Base-by-base conservation (phyloP, 2,888 invertebrate species). In the Drosophila robusta region DNA sequence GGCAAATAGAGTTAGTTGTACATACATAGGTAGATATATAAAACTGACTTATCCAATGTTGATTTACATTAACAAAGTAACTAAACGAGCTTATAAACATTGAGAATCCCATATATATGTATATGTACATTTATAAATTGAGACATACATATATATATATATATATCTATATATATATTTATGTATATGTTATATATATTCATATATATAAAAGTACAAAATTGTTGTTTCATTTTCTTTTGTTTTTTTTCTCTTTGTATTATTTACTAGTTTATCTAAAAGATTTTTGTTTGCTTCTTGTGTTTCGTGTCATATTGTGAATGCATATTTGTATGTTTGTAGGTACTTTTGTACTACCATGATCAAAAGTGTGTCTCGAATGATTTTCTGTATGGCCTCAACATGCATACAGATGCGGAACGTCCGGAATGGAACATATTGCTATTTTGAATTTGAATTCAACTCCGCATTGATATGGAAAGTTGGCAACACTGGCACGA, bases 191-290 rank as follows among this genome's bases (percentile, higher is more conserved):
- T 12, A 4, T 46, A 65, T 64, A 75, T 71, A 29, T 29, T 29
- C 29, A 29, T 29, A 68, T 60, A 80, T 79, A 81, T 81, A 79
- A 81, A 79, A 79, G 79, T 79, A 81, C 76, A 79, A 81, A 75
- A 67, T 68, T 66, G 62, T 57, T 42, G 7, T 49, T n/a, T 38
- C 8, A 29, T 29, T 9, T 29, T 29, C 9, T 14, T 44, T 46
- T 46, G 76, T 41, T 55, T 58, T 18, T 70, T 49, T 65, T 69
- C 9, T 29, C 29, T 74, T 58, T 73, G 62, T 60, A 41, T 57
- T 77, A 73, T 44, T 39, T 49, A 60, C 69, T 75, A 70, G 50
- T 67, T 66, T 70, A 73, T 79, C 75, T 62, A 76, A 75, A 78
- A 57, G 64, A 58, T 62, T 39, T 72, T 42, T 72, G n/a, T 29